Evolutionary conservation across 2,888 invertebrate species (phyloP).

Genomic region (Rhabditoides inermis): DNA sequence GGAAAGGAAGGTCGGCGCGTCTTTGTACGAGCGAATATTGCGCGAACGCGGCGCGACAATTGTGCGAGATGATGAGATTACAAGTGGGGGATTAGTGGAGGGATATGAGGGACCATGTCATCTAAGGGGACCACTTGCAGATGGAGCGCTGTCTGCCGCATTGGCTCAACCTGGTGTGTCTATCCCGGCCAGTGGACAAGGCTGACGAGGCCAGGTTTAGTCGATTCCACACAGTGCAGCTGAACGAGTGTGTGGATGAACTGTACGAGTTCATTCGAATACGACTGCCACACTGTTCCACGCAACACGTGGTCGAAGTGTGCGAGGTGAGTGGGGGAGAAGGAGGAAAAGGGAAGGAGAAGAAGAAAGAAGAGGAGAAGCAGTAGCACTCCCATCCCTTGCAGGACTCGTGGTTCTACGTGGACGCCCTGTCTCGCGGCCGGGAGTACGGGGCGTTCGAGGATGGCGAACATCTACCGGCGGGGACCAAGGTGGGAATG

Average conservation of each 20-base stretch:
- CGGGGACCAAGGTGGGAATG: too few relatives aligned
- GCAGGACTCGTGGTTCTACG: slow-evolving; percentile 31
- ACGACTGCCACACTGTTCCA: slow-evolving; percentile 19
- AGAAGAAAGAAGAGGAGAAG: too few relatives aligned
- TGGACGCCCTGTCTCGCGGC: slow-evolving; percentile 22
- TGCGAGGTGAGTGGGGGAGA: slow-evolving; percentile 10
- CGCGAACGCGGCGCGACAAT: too few relatives aligned
- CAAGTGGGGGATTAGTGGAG: slow-evolving; percentile 10
- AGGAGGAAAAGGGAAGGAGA: too few relatives aligned
- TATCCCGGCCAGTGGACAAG: slow-evolving; percentile 9
- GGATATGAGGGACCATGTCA: slow-evolving; percentile 6
- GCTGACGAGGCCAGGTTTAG: neutral
- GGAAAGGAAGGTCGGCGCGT: too few relatives aligned
- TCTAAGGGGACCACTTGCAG: too few relatives aligned
- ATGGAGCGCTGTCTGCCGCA: slow-evolving; percentile 13
- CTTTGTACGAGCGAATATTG: too few relatives aligned
- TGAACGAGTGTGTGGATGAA: slow-evolving; percentile 15
- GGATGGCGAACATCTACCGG: slow-evolving; percentile 5
- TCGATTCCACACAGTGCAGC: slow-evolving; percentile 14
- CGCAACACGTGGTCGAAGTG: slow-evolving; percentile 14
- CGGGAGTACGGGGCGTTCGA: slow-evolving; percentile 16
- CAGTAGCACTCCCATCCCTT: too few relatives aligned
- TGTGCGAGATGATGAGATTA: too few relatives aligned
- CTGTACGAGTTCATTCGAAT: slow-evolving; percentile 19
- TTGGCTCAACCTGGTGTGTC: slow-evolving; percentile 25